phyloP scores from a whole-genome alignment of 2,888 invertebrate species.

The Argyresthia albistria region DNA sequence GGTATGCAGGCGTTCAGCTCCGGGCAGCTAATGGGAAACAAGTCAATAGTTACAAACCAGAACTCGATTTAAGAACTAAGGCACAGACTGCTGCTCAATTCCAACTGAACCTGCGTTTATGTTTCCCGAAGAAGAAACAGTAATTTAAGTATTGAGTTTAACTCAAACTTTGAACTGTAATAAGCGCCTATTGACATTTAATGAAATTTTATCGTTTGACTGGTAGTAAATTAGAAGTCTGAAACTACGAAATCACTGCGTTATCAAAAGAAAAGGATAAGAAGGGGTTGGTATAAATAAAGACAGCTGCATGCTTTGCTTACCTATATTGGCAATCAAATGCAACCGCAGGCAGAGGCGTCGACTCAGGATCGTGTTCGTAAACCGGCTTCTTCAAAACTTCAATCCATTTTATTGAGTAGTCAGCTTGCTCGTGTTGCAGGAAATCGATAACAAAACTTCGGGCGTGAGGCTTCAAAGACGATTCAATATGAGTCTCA shows the following conservation, averaged over 20 bases:
- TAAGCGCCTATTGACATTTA: too few relatives aligned
- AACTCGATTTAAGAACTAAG: background rate
- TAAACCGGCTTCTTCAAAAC: constrained; percentile 76
- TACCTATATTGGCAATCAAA: constrained; percentile 82
- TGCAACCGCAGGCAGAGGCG: constrained; percentile 55
- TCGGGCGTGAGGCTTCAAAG: constrained; percentile 72
- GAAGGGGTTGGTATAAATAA: constrained; percentile 1
- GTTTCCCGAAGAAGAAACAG: too few relatives aligned
- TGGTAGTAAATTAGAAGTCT: too few relatives aligned
- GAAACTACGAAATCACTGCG: background rate
- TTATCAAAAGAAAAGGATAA: background rate
- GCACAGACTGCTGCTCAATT: too few relatives aligned
- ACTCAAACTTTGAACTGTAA: too few relatives aligned
- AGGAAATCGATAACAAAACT: constrained; percentile 84
- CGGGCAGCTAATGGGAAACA: constrained; percentile 75
- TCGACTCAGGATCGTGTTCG: constrained; percentile 64
- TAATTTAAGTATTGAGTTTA: too few relatives aligned
- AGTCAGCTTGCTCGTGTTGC: constrained; percentile 80
- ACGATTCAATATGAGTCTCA: constrained; percentile 53
- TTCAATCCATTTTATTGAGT: constrained; percentile 85
- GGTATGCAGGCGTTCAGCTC: constrained; percentile 87
- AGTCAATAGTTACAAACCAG: background rate
- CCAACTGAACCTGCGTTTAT: too few relatives aligned
- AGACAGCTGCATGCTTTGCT: too few relatives aligned
- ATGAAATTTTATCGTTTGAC: too few relatives aligned